Evolutionary conservation across 2,888 invertebrate genomes (phyloP).

Genomic region (Carabus problematicus): DNA sequence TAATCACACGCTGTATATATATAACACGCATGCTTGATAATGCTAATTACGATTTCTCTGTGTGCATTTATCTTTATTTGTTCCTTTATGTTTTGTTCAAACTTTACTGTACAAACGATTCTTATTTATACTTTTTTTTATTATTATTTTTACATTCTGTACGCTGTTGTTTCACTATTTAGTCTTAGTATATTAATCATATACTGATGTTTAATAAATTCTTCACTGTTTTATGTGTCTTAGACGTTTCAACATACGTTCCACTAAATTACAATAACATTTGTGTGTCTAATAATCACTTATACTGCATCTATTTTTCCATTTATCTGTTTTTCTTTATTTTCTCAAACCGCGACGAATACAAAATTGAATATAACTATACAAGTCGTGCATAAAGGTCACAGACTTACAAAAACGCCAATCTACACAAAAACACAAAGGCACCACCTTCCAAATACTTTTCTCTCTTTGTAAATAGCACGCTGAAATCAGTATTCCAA

Average conservation of each 20-base stretch:
- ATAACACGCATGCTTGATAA: too few relatives aligned
- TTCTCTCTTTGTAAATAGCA: conserved; percentile 28
- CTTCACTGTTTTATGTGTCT: not conserved
- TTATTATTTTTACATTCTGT: too few relatives aligned
- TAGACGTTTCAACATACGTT: not conserved
- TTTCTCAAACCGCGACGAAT: conserved; percentile 9
- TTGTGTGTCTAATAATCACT: not conserved
- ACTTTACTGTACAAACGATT: too few relatives aligned
- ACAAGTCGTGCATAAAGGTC: conserved; percentile 13
- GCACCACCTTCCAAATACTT: conserved; percentile 22
- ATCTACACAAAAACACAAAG: conserved; percentile 14
- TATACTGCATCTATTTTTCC: not conserved
- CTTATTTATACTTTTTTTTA: too few relatives aligned
- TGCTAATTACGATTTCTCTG: too few relatives aligned
- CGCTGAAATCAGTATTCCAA: not conserved
- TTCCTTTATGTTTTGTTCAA: too few relatives aligned
- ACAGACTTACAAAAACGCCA: conserved; percentile 16
- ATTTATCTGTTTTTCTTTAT: too few relatives aligned
- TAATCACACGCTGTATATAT: too few relatives aligned
- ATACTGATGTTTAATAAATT: too few relatives aligned
- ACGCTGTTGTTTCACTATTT: too few relatives aligned
- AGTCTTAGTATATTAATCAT: too few relatives aligned
- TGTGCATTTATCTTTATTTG: too few relatives aligned
- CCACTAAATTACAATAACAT: conserved; percentile 10
- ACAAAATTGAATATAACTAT: not conserved